Evolutionary conservation across 2,797 vertebrate genomes (phyloP), one percentile per base, ranked within the genome.

Genomic region (Siniperca undulata): DNA sequence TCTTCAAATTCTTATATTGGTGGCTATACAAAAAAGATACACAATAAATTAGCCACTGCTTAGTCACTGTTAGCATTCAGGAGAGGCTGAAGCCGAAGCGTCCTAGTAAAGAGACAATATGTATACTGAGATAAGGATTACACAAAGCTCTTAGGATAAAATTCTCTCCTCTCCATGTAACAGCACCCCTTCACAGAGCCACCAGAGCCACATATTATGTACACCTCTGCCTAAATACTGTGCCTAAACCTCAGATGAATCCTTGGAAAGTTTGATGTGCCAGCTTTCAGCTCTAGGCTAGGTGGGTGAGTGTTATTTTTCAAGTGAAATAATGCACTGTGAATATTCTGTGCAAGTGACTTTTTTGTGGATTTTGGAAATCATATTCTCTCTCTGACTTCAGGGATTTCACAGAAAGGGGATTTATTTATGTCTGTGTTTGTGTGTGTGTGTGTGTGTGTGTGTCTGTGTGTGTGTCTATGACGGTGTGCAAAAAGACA

Each of bases 71-170:
- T 76, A 73, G 64, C 76, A 85, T 78, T 83, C 74, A 78, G 58
- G 22, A 38, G 40, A 79, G 53, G 70, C 66, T 12, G 17, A 30
- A 70, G 87, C 66, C 67, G 72, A 90, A 36, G 73, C 16, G 3
- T 38, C 67, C 61, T 64, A 53, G 85, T 88, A 79, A 84, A 90
- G 79, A 89, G 78, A 83, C 81, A 88, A 86, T 91, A 88, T 91
- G 80, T 88, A 82, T 75, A 86, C 74, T 62, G 82, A 77, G 89
- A 88, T 86, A 86, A 90, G 85, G 79, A 91, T 87, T 90, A 83
- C 80, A 86, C 83, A 87, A 86, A 89, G 84, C 89, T 89, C 72
- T 82, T 40, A 38, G 82, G 81, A 85, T 81, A 66, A 76, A 84
- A 87, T 88, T 80, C 59, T 77, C 60, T 74, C 64, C 42, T 80